Evolutionary conservation across 2,797 vertebrate species (phyloP), one percentile per base, ranked within the genome.

Genomic region (Hoplostethus mediterraneus): DNA sequence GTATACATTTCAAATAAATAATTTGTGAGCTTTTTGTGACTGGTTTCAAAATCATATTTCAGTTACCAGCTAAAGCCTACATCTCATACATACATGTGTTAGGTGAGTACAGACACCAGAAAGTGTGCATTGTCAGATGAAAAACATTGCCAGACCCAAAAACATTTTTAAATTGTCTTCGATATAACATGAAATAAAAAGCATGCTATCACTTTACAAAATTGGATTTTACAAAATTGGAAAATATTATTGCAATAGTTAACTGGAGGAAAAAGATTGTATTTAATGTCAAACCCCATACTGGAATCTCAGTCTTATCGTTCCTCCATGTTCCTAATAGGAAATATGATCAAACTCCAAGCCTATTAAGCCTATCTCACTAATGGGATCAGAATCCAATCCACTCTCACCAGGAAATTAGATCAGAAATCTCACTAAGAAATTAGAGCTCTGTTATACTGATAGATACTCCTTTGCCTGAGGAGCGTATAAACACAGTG

Each of bases 341-440:
- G 28, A 77, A 75, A 74, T 52, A 65, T 63, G 57, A 75, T 74
- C 47, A 77, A 61, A 54, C 54, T 55, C 28, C 33, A 30, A 55
- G 28, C 25, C 38, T 4, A 25, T 71, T 55, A 31, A 54, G 42
- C 30, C n/a, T 25, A n/a, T 67, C 44, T 63, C 33, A 40, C 16
- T 63, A 69, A 87, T 67, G 63, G 25, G 67, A 75, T 86, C 67
- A 69, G 73, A 79, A 56, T 57, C 62, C 33, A 81, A 83, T 73
- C 59, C 55, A 77, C 52, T 77, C 48, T 33, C 17, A 47, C 48
- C 59, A 49, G 44, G 30, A 81, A 65, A 82, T 82, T 58, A 14
- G 53, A 77, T 77, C 4, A 66, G 55, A 74, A 75, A 67, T 47
- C 2, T 57, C 25, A 58, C 17, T 42, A 53, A 57, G 17, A 81